phyloP scores from a whole-genome alignment of 2,888 invertebrate species.

The Macrosiphum euphorbiae region DNA sequence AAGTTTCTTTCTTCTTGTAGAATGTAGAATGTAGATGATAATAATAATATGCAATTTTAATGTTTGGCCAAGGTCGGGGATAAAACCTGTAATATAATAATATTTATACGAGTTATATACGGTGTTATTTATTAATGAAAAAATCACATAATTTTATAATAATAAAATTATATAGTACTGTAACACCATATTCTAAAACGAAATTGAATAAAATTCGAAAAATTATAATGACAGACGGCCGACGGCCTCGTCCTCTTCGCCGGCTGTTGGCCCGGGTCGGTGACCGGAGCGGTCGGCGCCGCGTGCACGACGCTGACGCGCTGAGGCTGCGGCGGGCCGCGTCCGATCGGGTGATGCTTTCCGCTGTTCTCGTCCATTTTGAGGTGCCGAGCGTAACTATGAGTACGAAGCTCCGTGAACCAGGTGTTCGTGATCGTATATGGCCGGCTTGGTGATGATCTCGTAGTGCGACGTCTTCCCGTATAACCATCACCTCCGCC shows the following conservation, averaged over 20 bases:
- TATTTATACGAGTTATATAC: not conserved
- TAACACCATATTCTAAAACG: not conserved
- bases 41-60: not conserved
- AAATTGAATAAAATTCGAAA: not conserved
- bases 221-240: not conserved
- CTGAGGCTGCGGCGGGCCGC: constrained; percentile 45
- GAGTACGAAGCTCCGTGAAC: constrained; percentile 64
- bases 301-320: constrained; percentile 48
- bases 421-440: constrained; percentile 66
- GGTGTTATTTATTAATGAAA: not conserved
- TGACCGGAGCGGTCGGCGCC: not conserved
- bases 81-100: not conserved
- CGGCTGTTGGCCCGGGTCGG: not conserved
- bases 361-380: constrained; percentile 46
- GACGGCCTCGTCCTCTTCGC: not conserved
- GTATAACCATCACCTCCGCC: constrained; percentile 65
- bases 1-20: too few relatives aligned
- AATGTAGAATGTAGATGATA: too few relatives aligned
- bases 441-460: constrained; percentile 67
- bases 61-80: too few relatives aligned
- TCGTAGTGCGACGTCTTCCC: constrained; percentile 67
- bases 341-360: not conserved
- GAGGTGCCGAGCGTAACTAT: constrained; percentile 66
- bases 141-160: not conserved
- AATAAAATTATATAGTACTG: not conserved